A percentile compares a stretch with the other conserved stretches of the same genome.
These are phyloP conservation scores for Cirrhinus molitorella DNA, from an alignment of 2,797 vertebrate genomes.

Conservation along the genomic window DNA sequence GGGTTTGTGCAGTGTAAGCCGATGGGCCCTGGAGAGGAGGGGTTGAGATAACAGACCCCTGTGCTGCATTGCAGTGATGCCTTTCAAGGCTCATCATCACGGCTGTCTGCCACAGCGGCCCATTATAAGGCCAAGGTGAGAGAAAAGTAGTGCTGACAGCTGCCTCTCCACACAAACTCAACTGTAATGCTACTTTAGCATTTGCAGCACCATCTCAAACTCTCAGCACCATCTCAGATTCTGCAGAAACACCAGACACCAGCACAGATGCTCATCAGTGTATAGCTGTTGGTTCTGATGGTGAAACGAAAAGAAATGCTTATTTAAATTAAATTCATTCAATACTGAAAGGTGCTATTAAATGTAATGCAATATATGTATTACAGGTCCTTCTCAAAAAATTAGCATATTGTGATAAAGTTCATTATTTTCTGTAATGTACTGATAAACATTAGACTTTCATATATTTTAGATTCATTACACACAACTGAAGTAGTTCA, in stretches of 20 bases:
- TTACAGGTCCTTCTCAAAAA: no score
- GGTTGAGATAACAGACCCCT: slow-evolving; percentile 9
- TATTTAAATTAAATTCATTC: no score
- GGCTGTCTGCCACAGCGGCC: slow-evolving; percentile 9
- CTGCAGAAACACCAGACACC: neutral
- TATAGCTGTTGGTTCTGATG: no score
- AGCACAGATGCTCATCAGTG: neutral
- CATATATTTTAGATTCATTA: no score
- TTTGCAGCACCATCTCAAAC: neutral
- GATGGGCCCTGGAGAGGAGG: slow-evolving; percentile 21
- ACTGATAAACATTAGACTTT: no score
- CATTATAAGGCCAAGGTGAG: slow-evolving; percentile 48
- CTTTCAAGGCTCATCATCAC: slow-evolving; percentile 18
- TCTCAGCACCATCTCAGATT: neutral
- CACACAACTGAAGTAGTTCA: no score
- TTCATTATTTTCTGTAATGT: no score
- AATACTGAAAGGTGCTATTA: no score
- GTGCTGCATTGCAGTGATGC: slow-evolving; percentile 26
- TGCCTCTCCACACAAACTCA: slow-evolving; percentile 20
- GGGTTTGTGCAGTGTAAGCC: slow-evolving; percentile 1
- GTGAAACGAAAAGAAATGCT: no score
- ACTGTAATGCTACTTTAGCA: neutral
- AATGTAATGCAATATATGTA: no score
- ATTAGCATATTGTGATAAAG: no score
- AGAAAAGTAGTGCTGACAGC: slow-evolving; percentile 35